phyloP scores from a whole-genome alignment of 2,888 invertebrate species.

The Euzophera pinguis region DNA sequence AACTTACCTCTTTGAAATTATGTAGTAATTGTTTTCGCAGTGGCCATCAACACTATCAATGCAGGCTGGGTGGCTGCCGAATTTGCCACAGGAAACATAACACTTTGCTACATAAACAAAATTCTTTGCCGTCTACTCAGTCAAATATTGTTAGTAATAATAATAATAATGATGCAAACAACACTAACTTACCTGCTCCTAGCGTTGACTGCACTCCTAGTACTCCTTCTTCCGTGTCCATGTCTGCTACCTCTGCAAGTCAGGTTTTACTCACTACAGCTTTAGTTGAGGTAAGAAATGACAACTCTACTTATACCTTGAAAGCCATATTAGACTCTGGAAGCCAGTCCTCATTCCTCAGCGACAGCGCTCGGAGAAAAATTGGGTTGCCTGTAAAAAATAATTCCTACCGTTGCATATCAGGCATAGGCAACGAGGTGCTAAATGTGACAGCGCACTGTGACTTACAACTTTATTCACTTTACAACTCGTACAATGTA shows the following conservation, averaged over 20 bases:
- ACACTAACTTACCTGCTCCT: background rate
- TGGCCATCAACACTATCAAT: too few relatives aligned
- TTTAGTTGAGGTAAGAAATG: background rate
- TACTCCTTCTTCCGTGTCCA: background rate
- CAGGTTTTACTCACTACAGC: background rate
- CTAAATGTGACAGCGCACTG: background rate
- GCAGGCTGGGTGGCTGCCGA: too few relatives aligned
- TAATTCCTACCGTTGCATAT: background rate
- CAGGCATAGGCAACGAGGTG: background rate
- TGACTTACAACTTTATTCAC: background rate
- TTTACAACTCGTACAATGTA: background rate
- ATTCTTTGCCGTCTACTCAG: background rate
- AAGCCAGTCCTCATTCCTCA: background rate
- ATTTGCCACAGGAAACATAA: conserved; percentile 11
- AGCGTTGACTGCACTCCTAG: background rate
- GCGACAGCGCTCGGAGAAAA: background rate
- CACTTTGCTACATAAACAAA: conserved; percentile 10
- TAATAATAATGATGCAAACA: background rate
- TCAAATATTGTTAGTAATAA: background rate
- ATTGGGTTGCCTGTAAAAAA: background rate
- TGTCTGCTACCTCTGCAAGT: background rate
- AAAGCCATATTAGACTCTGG: background rate
- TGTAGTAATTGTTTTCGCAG: too few relatives aligned
- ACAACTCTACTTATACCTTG: background rate
- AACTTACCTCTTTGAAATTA: too few relatives aligned